Conservation (phyloP, 2,888 invertebrate genomes). For the Acrocera orbiculus region DNA sequence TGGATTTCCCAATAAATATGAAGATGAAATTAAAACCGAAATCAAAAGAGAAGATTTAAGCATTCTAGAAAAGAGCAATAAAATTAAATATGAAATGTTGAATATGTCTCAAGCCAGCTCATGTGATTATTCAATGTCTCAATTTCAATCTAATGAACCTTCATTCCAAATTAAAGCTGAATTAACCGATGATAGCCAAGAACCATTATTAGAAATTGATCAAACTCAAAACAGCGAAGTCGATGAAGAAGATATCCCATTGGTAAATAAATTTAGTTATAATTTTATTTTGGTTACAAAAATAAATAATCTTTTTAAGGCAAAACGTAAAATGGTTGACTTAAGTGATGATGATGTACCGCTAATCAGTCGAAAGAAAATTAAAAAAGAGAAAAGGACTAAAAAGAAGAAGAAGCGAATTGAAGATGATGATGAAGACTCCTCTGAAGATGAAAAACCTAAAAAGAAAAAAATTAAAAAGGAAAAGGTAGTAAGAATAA, state of each 20-base stretch:
- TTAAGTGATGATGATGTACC: slow-evolving; percentile 56
- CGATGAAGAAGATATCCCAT: slow-evolving; percentile 57
- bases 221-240: slow-evolving; percentile 29
- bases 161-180: slow-evolving; percentile 34
- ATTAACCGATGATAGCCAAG: slow-evolving; percentile 34
- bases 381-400: slow-evolving; percentile 42
- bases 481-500: slow-evolving; percentile 18
- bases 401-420: slow-evolving; percentile 35
- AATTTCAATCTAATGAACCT: slow-evolving; percentile 39
- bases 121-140: slow-evolving; percentile 53
- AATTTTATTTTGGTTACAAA: background rate
- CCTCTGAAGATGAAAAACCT: slow-evolving; percentile 34
- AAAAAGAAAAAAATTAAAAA: slow-evolving; percentile 37
- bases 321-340: slow-evolving; percentile 15
- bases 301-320: slow-evolving; percentile 1
- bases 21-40: slow-evolving; percentile 15
- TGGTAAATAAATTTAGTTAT: slow-evolving; percentile 37
- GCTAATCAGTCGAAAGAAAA: slow-evolving; percentile 45
- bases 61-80: slow-evolving; percentile 18
- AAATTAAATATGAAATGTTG: slow-evolving; percentile 21
- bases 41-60: too few relatives aligned
- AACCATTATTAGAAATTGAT: slow-evolving; percentile 9
- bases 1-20: slow-evolving; percentile 18
- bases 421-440: slow-evolving; percentile 38
- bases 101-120: slow-evolving; percentile 45